Evolutionary conservation across 2,797 vertebrate species (phyloP), one percentile per base, ranked within the genome.

Genomic region (Philypnodon macrostomus): DNA sequence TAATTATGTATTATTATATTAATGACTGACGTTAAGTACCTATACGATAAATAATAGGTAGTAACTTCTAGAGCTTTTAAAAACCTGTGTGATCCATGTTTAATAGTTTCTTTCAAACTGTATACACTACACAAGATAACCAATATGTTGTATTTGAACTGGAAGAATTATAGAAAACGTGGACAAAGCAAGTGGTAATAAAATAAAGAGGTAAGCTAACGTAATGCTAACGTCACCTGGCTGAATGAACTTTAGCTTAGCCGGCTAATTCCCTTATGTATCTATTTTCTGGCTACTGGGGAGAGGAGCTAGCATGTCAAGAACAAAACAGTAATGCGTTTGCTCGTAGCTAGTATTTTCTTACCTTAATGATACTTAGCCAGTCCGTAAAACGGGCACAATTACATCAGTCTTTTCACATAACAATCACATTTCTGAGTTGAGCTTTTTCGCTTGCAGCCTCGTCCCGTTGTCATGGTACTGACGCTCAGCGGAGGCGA

Each of bases 391-490:
- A 49, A 44, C 7, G 4, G 4, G 47, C 13, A 10, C 11, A 18
- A 9, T 33, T 54, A 47, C 37, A 49, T 0, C 39, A 56, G 27
- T 36, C 53, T 8, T 26, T 12, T 77, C 65, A 75, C 50, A 34
- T 51, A 24, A 13, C 70, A 55, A 73, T 84, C 71, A 79, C 76
- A 80, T 79, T 79, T 77, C 60, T 64, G 31, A 13, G 7, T 44
- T 30, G 41, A 44, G 26, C 16, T 58, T 41, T 67, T 67, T 64
- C 44, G 47, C 65, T 61, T 40, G 56, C 54, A 54, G 78, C 69
- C 86, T 83, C 76, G 82, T 70, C 63, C 77, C 78, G 90, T 91
- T 91, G 89, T 90, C 89, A 91, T 91, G 85, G 70, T 79, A 87
- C 75, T 87, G 80, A 85, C 83, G 75, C 82, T 77, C 41, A 67